Evolutionary conservation across 2,113 vertebrate genomes (phyloP), one percentile per base, ranked within the genome.

Genomic region (Oncorhynchus nerka): DNA sequence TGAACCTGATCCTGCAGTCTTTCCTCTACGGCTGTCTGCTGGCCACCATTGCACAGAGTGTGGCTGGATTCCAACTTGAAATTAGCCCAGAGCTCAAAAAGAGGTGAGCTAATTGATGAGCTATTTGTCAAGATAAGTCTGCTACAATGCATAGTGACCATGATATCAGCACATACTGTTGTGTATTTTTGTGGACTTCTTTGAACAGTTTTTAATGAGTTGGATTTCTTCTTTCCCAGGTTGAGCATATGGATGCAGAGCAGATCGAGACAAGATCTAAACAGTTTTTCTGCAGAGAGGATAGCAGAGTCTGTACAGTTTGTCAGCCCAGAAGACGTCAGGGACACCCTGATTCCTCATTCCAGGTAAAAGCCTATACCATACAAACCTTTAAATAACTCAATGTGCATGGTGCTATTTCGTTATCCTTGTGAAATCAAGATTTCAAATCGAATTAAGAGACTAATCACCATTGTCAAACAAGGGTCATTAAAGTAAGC

Each of bases 1-100:
- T 99, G 97, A 95, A 95, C 86, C 75, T 95, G 81, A 77, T 92
- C 83, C 89, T 94, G 81, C 90, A 92, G 69, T 87, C 93, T 69
- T 88, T 97, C 57, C 81, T 98, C 83, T 97, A 82, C 81, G 91
- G 97, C 85, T 93, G 95, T 79, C 95, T 96, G 26, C 83, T 95
- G 82, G 86, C 85, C 26, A 87, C 89, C 83, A 89, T 93, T 81
- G 93, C 95, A 83, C 88, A 96, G 62, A 93, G 94, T 71, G 92
- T 92, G 49, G 94, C 3, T 55, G 51, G 51, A 55, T 55, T 55
- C 51, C 16, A 96, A 71, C 87, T 94, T 85, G 94, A 97, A 83
- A 84, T 94, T 84, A 94, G 94, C 73, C 92, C 94, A 12, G 91
- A 94, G 85, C 93, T 96, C 88, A 94, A 93, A 93, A 95, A 94